These are phyloP conservation scores for Acanthococcus lagerstroemiae DNA, from an alignment of 2,888 invertebrate species.

Conservation along the genomic window DNA sequence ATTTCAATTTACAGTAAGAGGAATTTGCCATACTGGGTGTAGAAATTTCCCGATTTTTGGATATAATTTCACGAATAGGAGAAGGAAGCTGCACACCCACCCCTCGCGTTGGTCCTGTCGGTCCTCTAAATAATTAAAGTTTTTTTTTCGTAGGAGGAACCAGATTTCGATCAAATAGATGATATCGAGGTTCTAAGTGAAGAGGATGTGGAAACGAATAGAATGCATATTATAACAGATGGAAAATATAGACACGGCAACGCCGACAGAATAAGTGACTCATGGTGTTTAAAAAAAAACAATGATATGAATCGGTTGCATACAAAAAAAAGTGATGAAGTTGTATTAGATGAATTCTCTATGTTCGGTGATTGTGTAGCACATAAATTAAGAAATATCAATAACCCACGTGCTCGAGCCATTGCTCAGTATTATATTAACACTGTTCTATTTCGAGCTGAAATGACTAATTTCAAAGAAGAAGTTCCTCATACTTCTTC, in stretches of 20 bases:
- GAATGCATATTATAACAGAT: too few relatives aligned
- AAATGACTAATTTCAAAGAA: conserved; percentile 29
- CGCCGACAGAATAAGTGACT: too few relatives aligned
- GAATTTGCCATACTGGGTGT: too few relatives aligned
- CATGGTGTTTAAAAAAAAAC: too few relatives aligned
- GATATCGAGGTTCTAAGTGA: background rate
- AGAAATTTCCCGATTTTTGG: too few relatives aligned
- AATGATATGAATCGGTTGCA: too few relatives aligned
- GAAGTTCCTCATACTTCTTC: conserved; percentile 1
- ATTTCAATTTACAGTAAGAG: too few relatives aligned
- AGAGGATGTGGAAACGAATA: background rate
- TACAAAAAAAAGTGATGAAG: too few relatives aligned
- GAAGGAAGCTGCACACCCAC: too few relatives aligned
- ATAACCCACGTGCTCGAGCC: background rate
- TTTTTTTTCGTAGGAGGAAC: background rate
- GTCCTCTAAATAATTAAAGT: background rate
- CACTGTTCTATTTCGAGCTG: conserved; percentile 19
- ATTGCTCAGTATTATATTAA: conserved; percentile 28
- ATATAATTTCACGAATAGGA: too few relatives aligned
- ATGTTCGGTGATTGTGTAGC: conserved; percentile 17
- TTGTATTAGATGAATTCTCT: conserved; percentile 3
- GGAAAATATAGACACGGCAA: too few relatives aligned
- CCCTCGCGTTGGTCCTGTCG: too few relatives aligned
- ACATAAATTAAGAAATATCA: conserved; percentile 12
- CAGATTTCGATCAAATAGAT: background rate